Evolutionary conservation across 1,140 invertebrate species (phyloP), one percentile per base, ranked within the genome.

Genomic region (Anoplolepis gracilipes): DNA sequence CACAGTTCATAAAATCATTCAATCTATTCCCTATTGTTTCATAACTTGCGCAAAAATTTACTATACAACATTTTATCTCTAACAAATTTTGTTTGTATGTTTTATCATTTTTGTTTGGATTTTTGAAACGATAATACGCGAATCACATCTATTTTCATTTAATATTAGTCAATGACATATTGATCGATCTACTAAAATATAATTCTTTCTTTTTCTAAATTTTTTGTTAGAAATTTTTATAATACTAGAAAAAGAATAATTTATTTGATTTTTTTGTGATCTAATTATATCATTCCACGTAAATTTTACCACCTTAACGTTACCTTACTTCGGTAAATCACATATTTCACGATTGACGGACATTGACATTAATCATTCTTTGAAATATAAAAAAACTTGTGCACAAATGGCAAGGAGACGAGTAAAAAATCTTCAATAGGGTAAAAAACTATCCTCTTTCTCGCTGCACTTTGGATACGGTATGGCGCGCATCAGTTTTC

Each of bases 401-500:
- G 53, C 57, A 28, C 77, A 70, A 79, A 62, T 70, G 30, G 30
- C 59, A 28, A 67, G 36, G 10, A 59, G 33, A 72, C 13, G 19
- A 25, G 42, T 86, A 87, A 85, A 78, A 59, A 82, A n/a, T 33
- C 64, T 46, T 82, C 13, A 28, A 75, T 30, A 36, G 3, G 36
- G 11, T 57, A 82, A 89, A 90, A 90, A 90, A 88, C 65, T 85
- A 87, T 87, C 72, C 33, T 36, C 33, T n/a, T n/a, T n/a, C 78
- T 72, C 73, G 61, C 46, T 59, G 81, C 81, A 65, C 67, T 91
- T 93, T 93, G 86, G 92, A 89, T 90, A 93, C 93, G 92, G 91
- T 93, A 93, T 93, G 93, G 88, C 79, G 89, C 72, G 73, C 81
- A 87, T 90, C 88, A 61, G 46, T 69, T 85, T 84, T 90, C 89